Evolutionary conservation across 1,140 invertebrate species (phyloP), one percentile per base, ranked within the genome.

Genomic region (Neodiprion fabricii): DNA sequence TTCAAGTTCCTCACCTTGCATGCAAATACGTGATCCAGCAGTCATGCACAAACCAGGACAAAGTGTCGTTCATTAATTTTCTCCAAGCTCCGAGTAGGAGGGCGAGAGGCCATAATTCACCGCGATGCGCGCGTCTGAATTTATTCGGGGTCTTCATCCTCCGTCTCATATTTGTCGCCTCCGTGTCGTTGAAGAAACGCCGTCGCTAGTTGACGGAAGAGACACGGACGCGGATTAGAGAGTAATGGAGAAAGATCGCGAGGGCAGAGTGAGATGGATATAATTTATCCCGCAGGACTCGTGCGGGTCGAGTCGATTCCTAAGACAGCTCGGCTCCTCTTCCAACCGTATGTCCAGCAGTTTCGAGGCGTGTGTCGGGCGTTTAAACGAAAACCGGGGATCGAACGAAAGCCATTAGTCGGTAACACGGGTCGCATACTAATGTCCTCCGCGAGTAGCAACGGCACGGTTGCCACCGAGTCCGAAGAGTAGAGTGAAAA

Each of bases 321-420:
- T 2, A 40, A 40, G 28, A 40, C 28, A 40, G 28, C 28, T 40
- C 28, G 28, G 28, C 28, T 40, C 5, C 28, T 40, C 28, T 40
- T 40, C 28, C 28, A 40, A 40, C 28, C 28, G 28, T 40, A 40
- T 40, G 28, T 40, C 28, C 28, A 40, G 28, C 28, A 40, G 28
- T 40, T 40, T 40, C 28, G 28, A 40, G 28, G 28, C 28, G 9
- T 61, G 11, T 17, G 53, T 61, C 53, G 53, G 28, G n/a, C 53
- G 53, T 61, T 61, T 61, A 61, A 61, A 14, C 53, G 53, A 61
- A 40, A 61, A 61, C 53, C n/a, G 53, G 53, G 53, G 53, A 61
- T 61, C 53, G 53, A 61, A 61, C 53, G 53, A 61, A 61, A 61
- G 53, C 53, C 53, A 61, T 61, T 61, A 61, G 53, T 61, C 53